Conservation (phyloP, 2,797 vertebrate genomes). For the Leuciscus waleckii region DNA sequence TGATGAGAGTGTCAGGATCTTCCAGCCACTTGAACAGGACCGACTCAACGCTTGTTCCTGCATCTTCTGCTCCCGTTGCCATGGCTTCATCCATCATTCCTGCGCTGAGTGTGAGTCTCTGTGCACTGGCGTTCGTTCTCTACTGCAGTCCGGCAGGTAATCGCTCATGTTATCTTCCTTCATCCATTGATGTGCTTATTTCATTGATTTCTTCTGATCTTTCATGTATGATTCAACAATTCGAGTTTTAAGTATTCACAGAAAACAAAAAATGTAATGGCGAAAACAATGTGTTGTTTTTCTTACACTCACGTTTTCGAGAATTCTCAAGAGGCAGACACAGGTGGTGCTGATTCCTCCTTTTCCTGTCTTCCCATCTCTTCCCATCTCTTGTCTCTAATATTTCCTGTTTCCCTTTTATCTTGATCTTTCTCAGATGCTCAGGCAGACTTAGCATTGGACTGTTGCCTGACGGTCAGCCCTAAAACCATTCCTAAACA, state of each 20-base stretch:
- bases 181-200: background rate
- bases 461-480: slow-evolving; percentile 61
- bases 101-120: slow-evolving; percentile 24
- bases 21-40: background rate
- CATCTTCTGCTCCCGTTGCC: background rate
- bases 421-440: slow-evolving; percentile 44
- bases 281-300: background rate
- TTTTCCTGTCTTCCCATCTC: background rate
- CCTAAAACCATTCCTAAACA: slow-evolving; percentile 16
- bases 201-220: background rate
- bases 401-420: background rate
- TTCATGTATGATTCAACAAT: background rate
- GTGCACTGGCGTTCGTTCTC: slow-evolving; percentile 25
- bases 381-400: background rate
- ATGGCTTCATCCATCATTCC: slow-evolving; percentile 31
- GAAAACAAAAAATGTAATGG: too few species aligned
- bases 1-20: background rate
- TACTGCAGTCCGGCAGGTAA: slow-evolving; percentile 34
- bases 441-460: slow-evolving; percentile 54
- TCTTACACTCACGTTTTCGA: background rate
- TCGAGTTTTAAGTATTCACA: too few species aligned
- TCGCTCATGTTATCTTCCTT: background rate
- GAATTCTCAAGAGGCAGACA: background rate
- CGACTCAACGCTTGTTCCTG: too few species aligned
- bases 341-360: background rate